Base-by-base conservation (phyloP, 2,888 invertebrate species). In the Apodemia duryi region DNA sequence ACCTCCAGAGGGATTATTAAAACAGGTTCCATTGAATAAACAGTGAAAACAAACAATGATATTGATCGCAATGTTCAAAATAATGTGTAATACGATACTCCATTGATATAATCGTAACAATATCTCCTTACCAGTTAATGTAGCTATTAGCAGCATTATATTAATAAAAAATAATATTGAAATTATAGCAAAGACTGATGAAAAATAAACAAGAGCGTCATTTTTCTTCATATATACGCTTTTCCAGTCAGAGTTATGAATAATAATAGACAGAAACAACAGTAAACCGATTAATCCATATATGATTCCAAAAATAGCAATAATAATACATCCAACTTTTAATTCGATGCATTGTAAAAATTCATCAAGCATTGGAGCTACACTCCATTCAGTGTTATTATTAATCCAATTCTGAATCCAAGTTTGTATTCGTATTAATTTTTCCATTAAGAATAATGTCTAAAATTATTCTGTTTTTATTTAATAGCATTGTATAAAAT, bases 271-370 rank as follows among this genome's bases (percentile, higher is more conserved):
- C 6, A 51, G 21, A 13, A 78, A 70, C 10, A 77, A 69, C 46
- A 68, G 67, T 0, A 79, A 28, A 1, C 76, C 75, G 1, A 78
- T 57, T 3, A 74, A 69, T 0, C 81, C 80, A 41, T 78, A 80
- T 4, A 75, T 62, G 0, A 77, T 70, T 10, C 77, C 79, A 7
- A 75, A 57, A 28, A 73, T 35, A 32, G 73, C 71, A 4, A 79
- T 73, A 9, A 76, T 35, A 4, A 73, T 64, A 0, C 74, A 66
- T 29, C 77, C 80, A 4, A 66, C 43, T n/a, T 69, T 75, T 21
- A 80, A 38, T 13, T 79, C 73, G 29, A 81, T 67, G 66, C 80
- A 80, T 21, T 51, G 49, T 51, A 51, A 21, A 21, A 51, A 51
- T 2, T 51, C 21, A 51, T 51, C 49, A 21, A 51, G 6, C n/a